phyloP scores from a whole-genome alignment of 2,797 vertebrate genomes.

The Dermochelys coriacea region DNA sequence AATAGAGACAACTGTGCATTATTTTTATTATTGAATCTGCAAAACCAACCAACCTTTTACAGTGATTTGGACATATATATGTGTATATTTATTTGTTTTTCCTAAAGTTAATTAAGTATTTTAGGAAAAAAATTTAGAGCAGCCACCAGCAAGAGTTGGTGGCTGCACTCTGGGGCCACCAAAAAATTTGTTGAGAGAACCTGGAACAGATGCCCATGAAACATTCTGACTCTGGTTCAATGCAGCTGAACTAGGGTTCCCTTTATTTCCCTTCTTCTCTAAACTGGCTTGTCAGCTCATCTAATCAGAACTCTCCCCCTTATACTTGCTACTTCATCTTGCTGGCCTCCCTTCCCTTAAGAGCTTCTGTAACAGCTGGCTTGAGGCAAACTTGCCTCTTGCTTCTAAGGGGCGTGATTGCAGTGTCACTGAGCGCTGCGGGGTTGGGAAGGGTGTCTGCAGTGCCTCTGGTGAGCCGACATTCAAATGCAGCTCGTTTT shows the following conservation, averaged over 20 bases:
- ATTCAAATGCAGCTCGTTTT: neutral
- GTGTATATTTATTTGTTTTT: too few species aligned
- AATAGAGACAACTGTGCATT: too few species aligned
- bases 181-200: too few species aligned
- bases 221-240: neutral
- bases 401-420: neutral
- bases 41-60: too few species aligned
- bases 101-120: too few species aligned
- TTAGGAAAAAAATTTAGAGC: too few species aligned
- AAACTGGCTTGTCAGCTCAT: neutral
- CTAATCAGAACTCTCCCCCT: neutral
- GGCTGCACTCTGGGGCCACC: too few species aligned
- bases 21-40: too few species aligned
- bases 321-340: neutral
- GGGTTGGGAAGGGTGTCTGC: neutral
- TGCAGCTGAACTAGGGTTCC: neutral
- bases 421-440: fast-evolving
- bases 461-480: neutral
- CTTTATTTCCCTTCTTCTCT: neutral
- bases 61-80: too few species aligned
- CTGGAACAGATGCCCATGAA: neutral
- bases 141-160: too few species aligned
- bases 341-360: neutral
- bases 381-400: neutral
- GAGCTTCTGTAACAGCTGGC: neutral